These are phyloP conservation scores for Fringilla coelebs DNA, from an alignment of 2,797 vertebrate genomes.

Conservation along the genomic window DNA sequence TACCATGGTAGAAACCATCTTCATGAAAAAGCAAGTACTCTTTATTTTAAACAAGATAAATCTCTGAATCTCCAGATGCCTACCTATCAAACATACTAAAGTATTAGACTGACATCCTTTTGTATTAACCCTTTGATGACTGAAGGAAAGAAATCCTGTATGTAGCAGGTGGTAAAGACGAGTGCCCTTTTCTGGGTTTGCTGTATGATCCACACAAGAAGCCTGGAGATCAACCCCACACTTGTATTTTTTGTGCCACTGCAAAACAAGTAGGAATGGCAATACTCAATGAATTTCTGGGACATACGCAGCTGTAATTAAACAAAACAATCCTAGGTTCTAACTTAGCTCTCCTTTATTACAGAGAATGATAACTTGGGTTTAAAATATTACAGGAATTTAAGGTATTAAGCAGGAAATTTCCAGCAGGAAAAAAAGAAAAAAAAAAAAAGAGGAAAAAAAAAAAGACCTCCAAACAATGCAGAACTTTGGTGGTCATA, in stretches of 20 bases:
- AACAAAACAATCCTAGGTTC: not conserved
- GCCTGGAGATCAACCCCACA: not conserved
- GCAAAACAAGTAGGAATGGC: not conserved
- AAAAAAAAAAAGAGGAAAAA: not conserved
- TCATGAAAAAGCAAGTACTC: not conserved
- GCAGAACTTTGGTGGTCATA: not conserved
- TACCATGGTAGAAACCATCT: not conserved
- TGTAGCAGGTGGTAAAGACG: not conserved
- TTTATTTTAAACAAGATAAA: not conserved
- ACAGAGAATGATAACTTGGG: not conserved
- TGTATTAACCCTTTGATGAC: not conserved
- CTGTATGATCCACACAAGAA: not conserved
- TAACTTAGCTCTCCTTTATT: not conserved
- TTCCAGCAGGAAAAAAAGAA: not conserved
- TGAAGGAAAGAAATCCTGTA: not conserved
- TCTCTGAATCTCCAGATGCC: not conserved
- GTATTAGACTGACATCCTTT: not conserved
- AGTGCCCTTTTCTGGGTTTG: not conserved
- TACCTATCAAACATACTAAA: not conserved
- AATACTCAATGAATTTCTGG: not conserved
- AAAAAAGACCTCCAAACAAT: not conserved
- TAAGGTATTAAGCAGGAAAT: not conserved
- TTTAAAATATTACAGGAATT: not conserved
- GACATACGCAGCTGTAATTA: not conserved
- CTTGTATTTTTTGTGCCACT: not conserved